Percentiles rank a stretch among this genome's conserved stretches.
Conservation (phyloP, 2,888 invertebrate genomes). For the Caenorhabditis zanzibari region DNA sequence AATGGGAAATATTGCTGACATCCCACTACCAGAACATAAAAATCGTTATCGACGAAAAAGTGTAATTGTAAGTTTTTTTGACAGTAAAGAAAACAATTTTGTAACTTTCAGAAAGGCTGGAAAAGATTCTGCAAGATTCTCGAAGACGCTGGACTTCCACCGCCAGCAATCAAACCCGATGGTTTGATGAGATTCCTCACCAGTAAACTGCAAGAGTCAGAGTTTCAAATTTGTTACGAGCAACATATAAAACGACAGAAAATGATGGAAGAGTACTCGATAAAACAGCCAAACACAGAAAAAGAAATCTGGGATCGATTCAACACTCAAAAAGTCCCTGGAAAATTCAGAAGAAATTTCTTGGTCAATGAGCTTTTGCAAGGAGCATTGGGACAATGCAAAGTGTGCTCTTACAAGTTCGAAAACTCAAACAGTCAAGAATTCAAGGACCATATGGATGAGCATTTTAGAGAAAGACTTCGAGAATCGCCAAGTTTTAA, state of each 20-base stretch:
- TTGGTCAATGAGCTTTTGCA: neutral
- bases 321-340: neutral
- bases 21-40: too few species aligned
- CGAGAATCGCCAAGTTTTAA: too few species aligned
- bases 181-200: neutral
- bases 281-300: neutral
- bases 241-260: too few species aligned
- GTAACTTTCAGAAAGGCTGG: neutral
- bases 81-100: too few species aligned
- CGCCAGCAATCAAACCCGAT: neutral
- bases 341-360: neutral
- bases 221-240: too few species aligned
- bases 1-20: too few species aligned
- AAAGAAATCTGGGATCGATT: neutral
- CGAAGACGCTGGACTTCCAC: neutral
- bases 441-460: neutral
- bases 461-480: neutral
- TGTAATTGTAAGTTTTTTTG: too few species aligned
- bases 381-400: neutral
- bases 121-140: neutral
- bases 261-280: neutral
- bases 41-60: too few species aligned
- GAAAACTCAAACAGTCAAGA: neutral
- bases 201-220: too few species aligned
- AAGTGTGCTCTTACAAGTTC: neutral